A percentile compares a stretch with the other conserved stretches of the same genome.
phyloP scores from a whole-genome alignment of 2,888 invertebrate species.

The Xestia ashworthii region DNA sequence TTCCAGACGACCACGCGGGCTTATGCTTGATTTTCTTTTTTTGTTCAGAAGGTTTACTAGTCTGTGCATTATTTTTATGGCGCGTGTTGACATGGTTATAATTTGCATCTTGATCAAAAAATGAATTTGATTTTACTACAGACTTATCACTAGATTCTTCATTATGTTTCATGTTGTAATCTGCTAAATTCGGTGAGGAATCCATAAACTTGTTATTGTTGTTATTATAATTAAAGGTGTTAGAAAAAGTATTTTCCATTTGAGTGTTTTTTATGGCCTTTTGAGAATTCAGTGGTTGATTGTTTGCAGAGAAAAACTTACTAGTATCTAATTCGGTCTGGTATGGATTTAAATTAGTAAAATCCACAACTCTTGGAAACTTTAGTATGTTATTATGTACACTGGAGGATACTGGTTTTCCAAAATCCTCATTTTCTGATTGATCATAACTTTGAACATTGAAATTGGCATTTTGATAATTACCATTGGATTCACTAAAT shows the following conservation, averaged over 20 bases:
- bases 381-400: constrained; percentile 72
- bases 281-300: constrained; percentile 69
- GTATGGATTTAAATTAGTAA: constrained; percentile 80
- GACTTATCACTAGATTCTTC: constrained; percentile 70
- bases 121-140: constrained; percentile 65
- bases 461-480: constrained; percentile 71
- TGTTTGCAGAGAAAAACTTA: constrained; percentile 72
- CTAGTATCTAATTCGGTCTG: constrained; percentile 77
- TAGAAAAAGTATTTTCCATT: constrained; percentile 68
- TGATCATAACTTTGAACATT: constrained; percentile 72
- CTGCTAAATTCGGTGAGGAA: constrained; percentile 64
- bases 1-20: constrained; percentile 71
- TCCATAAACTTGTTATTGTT: constrained; percentile 69
- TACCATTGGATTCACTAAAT: constrained; percentile 71
- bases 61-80: constrained; percentile 69
- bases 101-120: constrained; percentile 66
- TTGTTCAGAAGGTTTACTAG: constrained; percentile 70
- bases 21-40: constrained; percentile 81
- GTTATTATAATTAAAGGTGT: constrained; percentile 67
- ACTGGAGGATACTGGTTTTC: constrained; percentile 69
- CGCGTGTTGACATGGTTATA: constrained; percentile 69
- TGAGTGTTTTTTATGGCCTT: constrained; percentile 67
- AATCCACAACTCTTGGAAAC: constrained; percentile 84
- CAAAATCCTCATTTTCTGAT: constrained; percentile 70
- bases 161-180: constrained; percentile 71